Evolutionary conservation across 2,888 invertebrate species (phyloP).

Genomic region (Neria commutata): DNA sequence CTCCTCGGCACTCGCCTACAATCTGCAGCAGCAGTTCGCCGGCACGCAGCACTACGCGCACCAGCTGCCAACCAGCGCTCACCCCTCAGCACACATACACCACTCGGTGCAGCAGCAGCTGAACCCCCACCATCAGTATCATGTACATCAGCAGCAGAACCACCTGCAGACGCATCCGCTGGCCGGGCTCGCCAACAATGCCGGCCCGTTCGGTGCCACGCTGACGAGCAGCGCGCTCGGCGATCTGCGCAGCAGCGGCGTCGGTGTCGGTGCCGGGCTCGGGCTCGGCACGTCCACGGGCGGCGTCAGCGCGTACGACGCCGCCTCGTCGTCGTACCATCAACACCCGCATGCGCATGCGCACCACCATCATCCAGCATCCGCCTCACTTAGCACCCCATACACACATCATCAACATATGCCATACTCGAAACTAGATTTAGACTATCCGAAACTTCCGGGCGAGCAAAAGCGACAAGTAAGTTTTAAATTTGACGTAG

Average conservation of each 20-base stretch:
- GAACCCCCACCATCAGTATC: conserved; percentile 58
- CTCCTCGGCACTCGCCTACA: conserved; percentile 45
- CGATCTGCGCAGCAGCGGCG: conserved; percentile 37
- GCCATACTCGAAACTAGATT: conserved; percentile 63
- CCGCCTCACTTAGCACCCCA: conserved; percentile 34
- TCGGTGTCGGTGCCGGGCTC: conserved; percentile 29
- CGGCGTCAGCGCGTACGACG: conserved; percentile 37
- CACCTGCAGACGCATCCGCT: conserved; percentile 57
- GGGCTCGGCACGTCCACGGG: conserved; percentile 17
- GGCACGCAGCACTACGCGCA: conserved; percentile 52
- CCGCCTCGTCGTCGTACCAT: conserved; percentile 42
- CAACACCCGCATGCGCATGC: conserved; percentile 40
- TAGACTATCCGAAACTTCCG: conserved; percentile 63
- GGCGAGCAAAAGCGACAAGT: conserved; percentile 63
- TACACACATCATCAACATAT: conserved; percentile 54
- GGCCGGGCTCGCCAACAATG: conserved; percentile 50
- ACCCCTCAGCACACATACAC: conserved; percentile 53
- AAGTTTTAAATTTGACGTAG: conserved; percentile 65
- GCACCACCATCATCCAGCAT: conserved; percentile 36
- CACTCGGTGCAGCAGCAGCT: conserved; percentile 58
- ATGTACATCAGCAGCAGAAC: conserved; percentile 59
- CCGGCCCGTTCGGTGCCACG: conserved; percentile 51
- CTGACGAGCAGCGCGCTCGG: conserved; percentile 50
- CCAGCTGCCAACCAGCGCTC: conserved; percentile 35
- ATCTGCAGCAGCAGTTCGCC: conserved; percentile 57